Evolutionary conservation across 1,140 invertebrate genomes (phyloP), one percentile per base, ranked within the genome.

Genomic region (Drosophila tsacasi): DNA sequence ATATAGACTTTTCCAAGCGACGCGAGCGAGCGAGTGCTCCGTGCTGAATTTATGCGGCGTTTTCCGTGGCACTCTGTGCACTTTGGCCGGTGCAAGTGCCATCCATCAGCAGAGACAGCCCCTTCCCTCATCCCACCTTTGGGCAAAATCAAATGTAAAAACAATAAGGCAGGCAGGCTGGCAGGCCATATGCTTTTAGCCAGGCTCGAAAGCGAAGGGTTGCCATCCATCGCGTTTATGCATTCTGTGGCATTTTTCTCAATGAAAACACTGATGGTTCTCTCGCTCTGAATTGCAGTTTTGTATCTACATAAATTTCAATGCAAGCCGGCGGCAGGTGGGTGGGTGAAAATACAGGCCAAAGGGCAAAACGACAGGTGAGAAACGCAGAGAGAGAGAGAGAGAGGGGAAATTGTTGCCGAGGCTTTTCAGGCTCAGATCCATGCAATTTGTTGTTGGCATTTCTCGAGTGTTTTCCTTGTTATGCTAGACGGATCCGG

Each of bases 1-100:
- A 82, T 85, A 90, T 90, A 90, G 85, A 89, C 85, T 75, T 89
- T 90, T 89, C 81, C 81, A 79, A 81, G 49, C 82, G 62, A 85
- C 82, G 72, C 77, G 27, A 59, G 21, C 32, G 32, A 55, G 15
- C 35, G 19, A 21, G 30, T 19, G 44, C 64, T 60, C 21, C 39
- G 71, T 50, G 68, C 61, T 74, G 65, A 81, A 80, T 78, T 83
- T 77, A 77, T 87, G 81, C 76, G 83, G 74, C 81, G 80, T 71
- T 83, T 71, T 40, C 52, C 30, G 66, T 39, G 66, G 66, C 67
- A 64, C 82, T 77, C 72, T 75, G 54, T 57, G 84, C 84, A 83
- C 77, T 89, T 87, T 83, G 69, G 39, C 69, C 37, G 23, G 25
- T 40, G 57, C 67, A 69, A 46, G 40, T 46, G 46, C 61, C 30